Percentiles rank a stretch among this genome's conserved stretches.
Conservation (phyloP, 2,797 vertebrate genomes). For the Leuciscus waleckii region DNA sequence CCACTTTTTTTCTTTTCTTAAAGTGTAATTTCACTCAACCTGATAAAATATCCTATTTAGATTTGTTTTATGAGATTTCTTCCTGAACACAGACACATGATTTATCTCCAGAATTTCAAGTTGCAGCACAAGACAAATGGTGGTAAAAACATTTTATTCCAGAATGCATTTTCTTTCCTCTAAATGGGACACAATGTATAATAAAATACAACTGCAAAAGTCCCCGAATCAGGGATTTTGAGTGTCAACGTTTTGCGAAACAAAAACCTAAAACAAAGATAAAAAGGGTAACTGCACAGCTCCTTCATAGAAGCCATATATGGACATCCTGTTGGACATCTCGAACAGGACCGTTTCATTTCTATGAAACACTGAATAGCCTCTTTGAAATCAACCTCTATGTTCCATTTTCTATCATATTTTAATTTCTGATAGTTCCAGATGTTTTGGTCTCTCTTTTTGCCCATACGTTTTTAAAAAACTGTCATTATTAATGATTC, state of each 20-base stretch:
- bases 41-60: background rate
- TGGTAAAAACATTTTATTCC: conserved; percentile 31
- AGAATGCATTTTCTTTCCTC: background rate
- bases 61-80: background rate
- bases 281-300: conserved; percentile 38
- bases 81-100: background rate
- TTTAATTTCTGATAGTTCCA: background rate
- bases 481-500: background rate
- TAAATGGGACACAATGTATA: conserved; percentile 21
- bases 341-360: conserved; percentile 38
- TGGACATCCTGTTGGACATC: conserved; percentile 40
- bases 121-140: conserved; percentile 12
- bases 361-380: conserved; percentile 11
- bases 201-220: conserved; percentile 22
- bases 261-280: conserved; percentile 30
- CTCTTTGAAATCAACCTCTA: conserved; percentile 5
- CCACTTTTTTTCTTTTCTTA: too few species aligned
- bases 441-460: background rate
- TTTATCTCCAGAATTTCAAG: background rate
- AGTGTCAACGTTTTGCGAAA: background rate
- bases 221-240: conserved; percentile 44
- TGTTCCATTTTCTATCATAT: background rate
- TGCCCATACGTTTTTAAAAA: background rate
- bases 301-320: conserved; percentile 60
- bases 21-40: background rate